Base-by-base conservation (phyloP, 2,113 vertebrate genomes). In the Gnathonemus longibarbis region DNA sequence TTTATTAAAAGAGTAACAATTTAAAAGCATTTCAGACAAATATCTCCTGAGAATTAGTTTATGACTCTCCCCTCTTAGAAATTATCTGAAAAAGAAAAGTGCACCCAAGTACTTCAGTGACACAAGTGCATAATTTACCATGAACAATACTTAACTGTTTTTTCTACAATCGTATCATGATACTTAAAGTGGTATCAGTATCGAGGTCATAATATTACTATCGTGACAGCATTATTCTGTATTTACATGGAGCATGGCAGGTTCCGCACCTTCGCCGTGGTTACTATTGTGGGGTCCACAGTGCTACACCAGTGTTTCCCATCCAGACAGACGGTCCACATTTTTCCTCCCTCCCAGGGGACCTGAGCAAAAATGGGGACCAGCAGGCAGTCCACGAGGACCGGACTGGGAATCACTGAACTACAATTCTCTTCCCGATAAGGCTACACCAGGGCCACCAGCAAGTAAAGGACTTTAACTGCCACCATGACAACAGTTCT, bases 401-500 rank as follows among this genome's bases (percentile, higher is more conserved):
- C 56, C 21, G 6, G 21, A 58, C 21, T 21, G 56, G 56, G 7
- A 62, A 62, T 8, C 56, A 8, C 21, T 58, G 21, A n/a, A 24
- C 56, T 58, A n/a, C 56, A 58, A 21, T 58, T 24, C 56, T 58
- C 21, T 58, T 58, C 31, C 31, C 62, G 11, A 39, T 88, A n/a
- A 53, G 35, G 87, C 62, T 74, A 19, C 74, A 80, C 74, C 39
- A 19, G n/a, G 46, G 87, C 45, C 87, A 48, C 62, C 58, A 48
- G 24, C 7, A 74, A 62, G 50, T 88, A 46, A 77, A 77, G 58
- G 62, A n/a, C 88, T 70, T 74, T 77, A 74, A 88, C 39, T 74
- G 46, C 62, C 48, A n/a, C 62, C 62, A 49, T 31, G 70, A 49
- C 42, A 53, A 49, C 31, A 45, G 31, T 49, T n/a, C 46, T 50